Percentiles rank a stretch among this genome's conserved stretches.
Conservation (phyloP, 2,797 vertebrate species). For the Chelon auratus region DNA sequence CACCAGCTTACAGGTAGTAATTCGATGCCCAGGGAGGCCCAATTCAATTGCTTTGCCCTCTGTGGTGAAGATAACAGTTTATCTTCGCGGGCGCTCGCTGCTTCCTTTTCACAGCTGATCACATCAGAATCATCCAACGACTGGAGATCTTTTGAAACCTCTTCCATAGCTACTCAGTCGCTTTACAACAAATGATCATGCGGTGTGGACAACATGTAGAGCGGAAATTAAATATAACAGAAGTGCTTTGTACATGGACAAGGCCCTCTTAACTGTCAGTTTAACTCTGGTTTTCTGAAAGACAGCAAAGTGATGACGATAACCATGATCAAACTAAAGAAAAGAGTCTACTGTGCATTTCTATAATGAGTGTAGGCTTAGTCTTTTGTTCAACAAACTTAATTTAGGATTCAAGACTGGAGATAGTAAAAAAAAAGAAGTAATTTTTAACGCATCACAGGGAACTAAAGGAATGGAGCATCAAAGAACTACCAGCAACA, state of each 20-base stretch:
- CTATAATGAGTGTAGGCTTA: too few relatives aligned
- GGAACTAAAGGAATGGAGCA: too few relatives aligned
- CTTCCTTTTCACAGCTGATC: slow-evolving; percentile 9
- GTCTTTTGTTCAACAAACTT: too few relatives aligned
- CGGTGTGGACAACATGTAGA: neutral
- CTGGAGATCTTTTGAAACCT: slow-evolving; percentile 9
- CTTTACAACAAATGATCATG: slow-evolving; percentile 1
- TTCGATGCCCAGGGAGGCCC: slow-evolving; percentile 8
- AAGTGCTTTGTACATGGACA: neutral
- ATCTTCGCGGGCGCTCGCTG: slow-evolving; percentile 8
- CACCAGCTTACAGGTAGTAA: slow-evolving; percentile 10
- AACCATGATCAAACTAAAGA: neutral
- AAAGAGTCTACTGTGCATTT: too few relatives aligned
- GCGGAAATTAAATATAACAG: neutral
- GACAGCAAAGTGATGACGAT: neutral
- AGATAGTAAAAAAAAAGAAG: too few relatives aligned
- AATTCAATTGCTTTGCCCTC: slow-evolving; percentile 23
- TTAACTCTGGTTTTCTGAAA: neutral
- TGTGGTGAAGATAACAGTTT: slow-evolving; percentile 32
- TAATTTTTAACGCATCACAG: too few relatives aligned
- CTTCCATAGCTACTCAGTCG: neutral
- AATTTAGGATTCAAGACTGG: too few relatives aligned
- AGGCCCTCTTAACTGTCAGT: neutral
- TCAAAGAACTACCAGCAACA: too few relatives aligned
- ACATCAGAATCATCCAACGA: neutral